Evolutionary conservation across 2,888 invertebrate genomes (phyloP).

Genomic region (Odontocolon sp.): DNA sequence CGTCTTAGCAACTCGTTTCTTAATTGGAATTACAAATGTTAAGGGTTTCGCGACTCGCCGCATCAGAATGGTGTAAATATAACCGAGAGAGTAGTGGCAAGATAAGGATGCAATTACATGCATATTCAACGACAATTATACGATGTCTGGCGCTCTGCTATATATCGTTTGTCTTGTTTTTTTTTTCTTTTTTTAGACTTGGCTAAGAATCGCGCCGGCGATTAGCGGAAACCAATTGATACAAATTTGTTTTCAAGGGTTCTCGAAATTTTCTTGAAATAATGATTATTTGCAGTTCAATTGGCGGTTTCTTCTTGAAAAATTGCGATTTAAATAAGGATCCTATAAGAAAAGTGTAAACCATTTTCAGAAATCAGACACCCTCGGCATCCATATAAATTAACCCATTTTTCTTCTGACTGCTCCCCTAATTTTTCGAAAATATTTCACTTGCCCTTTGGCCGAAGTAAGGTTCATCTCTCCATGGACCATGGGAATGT

Average conservation of each 20-base stretch:
- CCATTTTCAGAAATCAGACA: too few relatives aligned
- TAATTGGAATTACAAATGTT: slow-evolving; percentile 57
- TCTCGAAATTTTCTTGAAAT: background rate
- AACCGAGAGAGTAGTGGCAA: slow-evolving; percentile 45
- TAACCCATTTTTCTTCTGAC: background rate
- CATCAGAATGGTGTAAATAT: slow-evolving; percentile 44
- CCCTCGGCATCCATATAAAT: background rate
- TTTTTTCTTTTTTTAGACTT: background rate
- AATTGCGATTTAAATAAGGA: too few relatives aligned
- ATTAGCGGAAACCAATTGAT: slow-evolving; percentile 5
- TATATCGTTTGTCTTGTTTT: slow-evolving; percentile 14
- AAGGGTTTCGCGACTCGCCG: slow-evolving; percentile 36
- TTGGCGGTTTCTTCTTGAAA: too few relatives aligned
- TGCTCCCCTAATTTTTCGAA: slow-evolving; percentile 9
- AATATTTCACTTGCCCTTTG: slow-evolving; percentile 1
- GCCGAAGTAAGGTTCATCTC: too few relatives aligned
- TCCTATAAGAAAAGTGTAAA: too few relatives aligned
- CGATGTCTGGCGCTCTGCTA: slow-evolving; percentile 37
- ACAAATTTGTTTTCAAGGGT: background rate
- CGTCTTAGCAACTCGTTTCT: slow-evolving; percentile 26
- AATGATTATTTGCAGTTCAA: too few relatives aligned
- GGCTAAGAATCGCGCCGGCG: background rate
- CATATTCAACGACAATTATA: slow-evolving; percentile 53
- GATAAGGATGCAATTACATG: slow-evolving; percentile 20
- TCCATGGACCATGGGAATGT: too few relatives aligned